Conservation (phyloP, 2,888 invertebrate species). For the Galerucella pusilla region DNA sequence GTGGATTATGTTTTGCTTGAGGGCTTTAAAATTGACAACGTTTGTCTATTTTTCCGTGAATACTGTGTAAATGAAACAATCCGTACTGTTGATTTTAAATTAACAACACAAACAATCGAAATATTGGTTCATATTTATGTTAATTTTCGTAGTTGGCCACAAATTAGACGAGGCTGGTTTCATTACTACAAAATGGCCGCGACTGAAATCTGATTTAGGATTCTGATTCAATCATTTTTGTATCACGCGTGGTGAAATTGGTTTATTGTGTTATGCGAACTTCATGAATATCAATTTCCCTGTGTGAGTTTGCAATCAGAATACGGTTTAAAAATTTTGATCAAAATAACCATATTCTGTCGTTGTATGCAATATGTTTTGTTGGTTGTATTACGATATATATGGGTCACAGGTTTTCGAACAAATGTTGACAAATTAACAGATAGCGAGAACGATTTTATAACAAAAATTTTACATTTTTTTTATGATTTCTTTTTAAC, state of each 20-base stretch:
- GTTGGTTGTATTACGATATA: background rate
- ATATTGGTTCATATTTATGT: slow-evolving; percentile 30
- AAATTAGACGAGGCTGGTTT: slow-evolving; percentile 24
- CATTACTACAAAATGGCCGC: slow-evolving; percentile 30
- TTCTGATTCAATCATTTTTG: slow-evolving; percentile 29
- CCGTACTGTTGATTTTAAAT: slow-evolving; percentile 28
- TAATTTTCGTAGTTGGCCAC: slow-evolving; percentile 22
- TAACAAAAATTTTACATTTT: too few relatives aligned
- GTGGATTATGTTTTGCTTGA: too few relatives aligned
- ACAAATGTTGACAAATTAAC: background rate
- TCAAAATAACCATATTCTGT: slow-evolving; percentile 11
- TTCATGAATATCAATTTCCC: slow-evolving; percentile 20
- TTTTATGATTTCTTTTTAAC: too few relatives aligned
- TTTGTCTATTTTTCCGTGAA: too few relatives aligned
- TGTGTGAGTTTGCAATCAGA: slow-evolving; percentile 11
- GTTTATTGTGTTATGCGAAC: slow-evolving; percentile 26
- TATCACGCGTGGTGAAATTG: slow-evolving; percentile 31
- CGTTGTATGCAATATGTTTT: background rate
- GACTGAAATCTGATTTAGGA: slow-evolving; percentile 25
- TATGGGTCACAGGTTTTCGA: slow-evolving; percentile 1
- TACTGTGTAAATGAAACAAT: slow-evolving; percentile 1
- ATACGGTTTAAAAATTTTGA: slow-evolving; percentile 13
- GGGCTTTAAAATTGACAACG: too few relatives aligned
- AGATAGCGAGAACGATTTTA: background rate
- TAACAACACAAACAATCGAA: slow-evolving; percentile 21